Evolutionary conservation across 2,113 vertebrate species (phyloP).

Genomic region (Hucho hucho): DNA sequence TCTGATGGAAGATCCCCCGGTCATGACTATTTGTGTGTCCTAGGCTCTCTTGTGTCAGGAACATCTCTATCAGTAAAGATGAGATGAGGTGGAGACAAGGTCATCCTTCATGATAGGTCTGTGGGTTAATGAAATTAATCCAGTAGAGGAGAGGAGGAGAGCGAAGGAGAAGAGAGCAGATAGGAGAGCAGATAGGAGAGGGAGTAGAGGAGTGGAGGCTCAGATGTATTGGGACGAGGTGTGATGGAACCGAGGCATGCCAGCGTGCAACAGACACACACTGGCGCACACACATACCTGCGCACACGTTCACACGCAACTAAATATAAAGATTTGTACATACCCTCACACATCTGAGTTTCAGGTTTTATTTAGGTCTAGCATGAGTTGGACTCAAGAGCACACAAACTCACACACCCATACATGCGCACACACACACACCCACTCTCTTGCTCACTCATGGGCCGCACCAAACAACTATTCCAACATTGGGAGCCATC

Average conservation of each 20-base stretch:
- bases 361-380: slow-evolving; percentile 9
- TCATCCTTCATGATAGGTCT: slow-evolving; percentile 34
- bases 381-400: not conserved
- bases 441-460: not conserved
- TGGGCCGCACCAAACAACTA: not conserved
- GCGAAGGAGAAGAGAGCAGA: not conserved
- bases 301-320: not conserved
- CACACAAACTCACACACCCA: not conserved
- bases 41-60: not conserved
- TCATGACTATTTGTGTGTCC: not conserved
- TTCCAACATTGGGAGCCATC: slow-evolving; percentile 21
- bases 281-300: slow-evolving; percentile 7
- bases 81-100: slow-evolving; percentile 10
- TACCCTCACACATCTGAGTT: not conserved
- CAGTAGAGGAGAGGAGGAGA: slow-evolving; percentile 6
- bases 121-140: slow-evolving; percentile 16
- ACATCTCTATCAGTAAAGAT: slow-evolving; percentile 4
- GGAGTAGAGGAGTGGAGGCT: slow-evolving; percentile 7
- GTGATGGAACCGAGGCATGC: not conserved
- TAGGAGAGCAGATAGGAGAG: not conserved
- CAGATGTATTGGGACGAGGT: slow-evolving; percentile 4
- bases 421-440: not conserved
- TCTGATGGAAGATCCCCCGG: not conserved
- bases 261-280: not conserved
- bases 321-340: no score